Evolutionary conservation across 2,797 vertebrate species (phyloP).

Genomic region (Sebastes trivittatus): DNA sequence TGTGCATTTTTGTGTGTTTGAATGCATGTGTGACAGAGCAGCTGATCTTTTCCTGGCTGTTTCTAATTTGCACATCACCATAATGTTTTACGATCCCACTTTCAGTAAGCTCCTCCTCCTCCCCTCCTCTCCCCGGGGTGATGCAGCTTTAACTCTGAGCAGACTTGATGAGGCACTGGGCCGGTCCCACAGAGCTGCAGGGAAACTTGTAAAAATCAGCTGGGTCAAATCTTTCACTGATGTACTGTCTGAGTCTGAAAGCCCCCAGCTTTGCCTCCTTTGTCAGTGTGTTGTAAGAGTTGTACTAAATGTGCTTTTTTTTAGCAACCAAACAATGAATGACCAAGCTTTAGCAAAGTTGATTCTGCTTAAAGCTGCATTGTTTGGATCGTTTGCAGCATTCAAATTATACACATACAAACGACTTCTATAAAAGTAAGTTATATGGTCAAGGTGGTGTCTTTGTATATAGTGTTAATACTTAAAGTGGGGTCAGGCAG

Average conservation of each 20-base stretch:
- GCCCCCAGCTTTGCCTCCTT: background rate
- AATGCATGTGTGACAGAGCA: constrained; percentile 44
- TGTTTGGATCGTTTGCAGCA: too few relatives aligned
- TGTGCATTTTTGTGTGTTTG: constrained; percentile 12
- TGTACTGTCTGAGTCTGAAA: background rate
- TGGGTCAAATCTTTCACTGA: background rate
- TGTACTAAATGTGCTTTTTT: background rate
- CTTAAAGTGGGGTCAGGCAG: too few relatives aligned
- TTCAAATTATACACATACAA: too few relatives aligned
- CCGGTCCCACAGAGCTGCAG: constrained; percentile 4
- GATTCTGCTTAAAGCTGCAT: background rate
- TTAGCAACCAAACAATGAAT: background rate
- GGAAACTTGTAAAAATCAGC: constrained; percentile 6
- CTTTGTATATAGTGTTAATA: too few relatives aligned
- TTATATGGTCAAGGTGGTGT: too few relatives aligned
- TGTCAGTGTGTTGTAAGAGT: background rate
- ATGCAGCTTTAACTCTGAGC: constrained; percentile 47
- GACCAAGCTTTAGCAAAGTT: background rate
- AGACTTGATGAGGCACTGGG: constrained; percentile 27
- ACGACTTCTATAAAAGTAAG: background rate
- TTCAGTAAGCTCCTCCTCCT: constrained; percentile 48
- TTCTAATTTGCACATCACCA: constrained; percentile 70
- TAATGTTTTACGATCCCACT: constrained; percentile 71
- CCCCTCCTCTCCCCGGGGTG: constrained; percentile 10
- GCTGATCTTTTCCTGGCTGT: constrained; percentile 70